phyloP scores from a whole-genome alignment of 2,888 invertebrate genomes.

The Pterobdella sp. region DNA sequence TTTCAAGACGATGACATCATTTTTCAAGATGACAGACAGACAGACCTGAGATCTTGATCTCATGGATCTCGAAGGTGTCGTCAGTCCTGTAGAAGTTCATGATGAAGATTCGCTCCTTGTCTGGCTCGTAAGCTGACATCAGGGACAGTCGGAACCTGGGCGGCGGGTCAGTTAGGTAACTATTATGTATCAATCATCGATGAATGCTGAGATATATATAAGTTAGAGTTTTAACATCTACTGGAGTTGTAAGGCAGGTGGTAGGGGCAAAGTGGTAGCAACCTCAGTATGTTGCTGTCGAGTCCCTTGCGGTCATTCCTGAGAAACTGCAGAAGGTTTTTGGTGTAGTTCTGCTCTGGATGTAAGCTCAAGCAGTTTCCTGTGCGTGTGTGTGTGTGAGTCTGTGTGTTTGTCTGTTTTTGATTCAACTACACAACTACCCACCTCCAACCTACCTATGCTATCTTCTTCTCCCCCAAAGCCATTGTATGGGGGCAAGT shows the following conservation, averaged over 20 bases:
- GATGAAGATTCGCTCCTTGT: constrained; percentile 49
- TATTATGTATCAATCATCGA: no score
- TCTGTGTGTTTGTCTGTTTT: background rate
- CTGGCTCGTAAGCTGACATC: constrained; percentile 60
- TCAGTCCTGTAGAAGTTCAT: constrained; percentile 51
- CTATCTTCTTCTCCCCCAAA: constrained; percentile 83
- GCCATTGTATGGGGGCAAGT: constrained; percentile 79
- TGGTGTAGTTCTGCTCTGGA: constrained; percentile 9
- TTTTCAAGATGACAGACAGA: background rate
- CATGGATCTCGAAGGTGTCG: constrained; percentile 50
- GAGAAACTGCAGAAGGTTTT: constrained; percentile 68
- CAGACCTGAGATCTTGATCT: constrained; percentile 49
- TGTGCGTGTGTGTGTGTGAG: background rate
- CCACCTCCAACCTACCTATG: constrained; percentile 5
- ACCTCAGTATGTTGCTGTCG: constrained; percentile 66
- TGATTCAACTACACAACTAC: background rate
- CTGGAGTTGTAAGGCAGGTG: no score
- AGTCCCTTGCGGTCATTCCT: constrained; percentile 66
- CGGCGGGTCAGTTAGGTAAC: constrained; percentile 36
- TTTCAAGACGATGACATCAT: background rate
- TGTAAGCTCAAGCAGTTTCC: constrained; percentile 23
- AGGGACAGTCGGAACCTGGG: constrained; percentile 70
- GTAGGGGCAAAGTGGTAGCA: no score
- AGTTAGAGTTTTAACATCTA: no score
- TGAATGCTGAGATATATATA: no score